Evolutionary conservation across 2,888 invertebrate genomes (phyloP), one percentile per base, ranked within the genome.

Genomic region (Tenthredo livida): DNA sequence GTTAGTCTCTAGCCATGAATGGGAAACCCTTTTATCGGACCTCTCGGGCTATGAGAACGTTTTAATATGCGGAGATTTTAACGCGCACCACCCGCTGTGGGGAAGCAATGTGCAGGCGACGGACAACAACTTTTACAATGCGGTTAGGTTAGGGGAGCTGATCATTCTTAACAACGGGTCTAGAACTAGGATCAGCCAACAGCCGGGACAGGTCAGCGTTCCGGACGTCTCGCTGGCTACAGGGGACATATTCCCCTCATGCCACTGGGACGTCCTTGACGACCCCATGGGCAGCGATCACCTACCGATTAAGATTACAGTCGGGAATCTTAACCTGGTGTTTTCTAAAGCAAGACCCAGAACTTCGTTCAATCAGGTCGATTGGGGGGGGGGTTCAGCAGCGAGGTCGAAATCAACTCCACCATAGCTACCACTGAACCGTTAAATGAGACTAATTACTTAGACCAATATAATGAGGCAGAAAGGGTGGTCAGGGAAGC

Each of bases 241-340:
- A n/a, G 37, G 12, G 1, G n/a, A 37, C 9, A 5, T 72, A 3
- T 40, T n/a, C n/a, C n/a, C n/a, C 0, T 0, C 10, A 1, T 15
- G n/a, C 21, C 15, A 15, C 4, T 72, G 72, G 72, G 7, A 72
- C n/a, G 15, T n/a, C 1, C 0, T 37, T 2, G 40, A 37, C n/a
- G 72, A 72, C n/a, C 5, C 72, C 12, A 7, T 72, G 17, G 72
- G 72, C 1, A 72, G 72, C 40, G 72, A 72, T 2, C 72, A 72
- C 1, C 21, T 72, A 1, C 72, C 72, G 3, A 72, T 72, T 0
- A 7, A 7, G 1, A 72, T 72, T 4, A 9, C 5, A 9, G 2
- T 72, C 6, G 72, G 72, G 0, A 65, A 25, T 29, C 15, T 29
- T 0, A 6, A 0, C 3, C 40, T 40, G 3, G 3, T 2, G 0